A percentile compares a stretch with the other conserved stretches of the same genome.
Evolutionary conservation across 2,888 invertebrate genomes (phyloP).

Genomic region (Tipula vernalis): DNA sequence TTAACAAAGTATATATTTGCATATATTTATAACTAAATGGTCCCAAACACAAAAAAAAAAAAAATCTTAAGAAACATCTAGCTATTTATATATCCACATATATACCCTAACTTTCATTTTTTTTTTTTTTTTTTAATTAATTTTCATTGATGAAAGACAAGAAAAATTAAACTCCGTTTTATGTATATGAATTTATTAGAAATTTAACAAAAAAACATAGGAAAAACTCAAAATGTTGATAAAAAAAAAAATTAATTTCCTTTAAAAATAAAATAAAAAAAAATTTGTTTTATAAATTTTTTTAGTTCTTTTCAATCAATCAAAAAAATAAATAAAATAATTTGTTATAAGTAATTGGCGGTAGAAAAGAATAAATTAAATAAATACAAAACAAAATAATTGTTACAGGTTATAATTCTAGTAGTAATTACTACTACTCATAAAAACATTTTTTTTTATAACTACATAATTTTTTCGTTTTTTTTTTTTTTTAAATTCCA

Average conservation of each 20-base stretch:
- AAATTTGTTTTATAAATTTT: slow-evolving; percentile 1
- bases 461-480: not conserved
- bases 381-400: not conserved
- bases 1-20: not conserved
- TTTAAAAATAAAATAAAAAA: not conserved
- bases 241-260: not conserved
- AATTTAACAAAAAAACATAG: not conserved
- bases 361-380: not conserved
- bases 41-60: not conserved
- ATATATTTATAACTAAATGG: not conserved
- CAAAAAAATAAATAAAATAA: not conserved
- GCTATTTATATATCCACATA: not conserved
- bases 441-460: not conserved
- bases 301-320: slow-evolving; percentile 4
- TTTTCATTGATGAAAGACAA: not conserved
- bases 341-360: not conserved
- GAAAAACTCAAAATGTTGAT: not conserved
- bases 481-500: not conserved
- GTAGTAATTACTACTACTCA: not conserved
- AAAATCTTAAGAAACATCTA: not conserved
- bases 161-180: not conserved
- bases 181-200: not conserved
- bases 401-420: not conserved
- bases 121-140: not conserved
- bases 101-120: not conserved